Base-by-base conservation (phyloP, 2,113 vertebrate species). In the Mystacornis crossleyi region DNA sequence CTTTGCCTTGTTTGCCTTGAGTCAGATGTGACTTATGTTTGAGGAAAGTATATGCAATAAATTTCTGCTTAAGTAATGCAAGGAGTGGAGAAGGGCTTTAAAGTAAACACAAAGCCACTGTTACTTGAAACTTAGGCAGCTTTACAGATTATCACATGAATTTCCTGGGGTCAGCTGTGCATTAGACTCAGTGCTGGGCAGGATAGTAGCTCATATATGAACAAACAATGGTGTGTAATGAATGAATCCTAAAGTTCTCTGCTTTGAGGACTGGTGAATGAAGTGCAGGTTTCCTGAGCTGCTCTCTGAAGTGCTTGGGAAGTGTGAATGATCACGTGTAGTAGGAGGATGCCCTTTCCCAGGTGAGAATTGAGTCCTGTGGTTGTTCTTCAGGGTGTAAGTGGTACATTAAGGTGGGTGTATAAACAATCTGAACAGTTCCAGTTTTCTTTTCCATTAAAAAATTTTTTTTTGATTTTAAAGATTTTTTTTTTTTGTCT, bases 131-230 rank as follows among this genome's bases (percentile, higher is more conserved):
- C 43, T 90, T 57, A 31, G 82, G 53, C 74, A 51, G 83, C 62
- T 94, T 97, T 95, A 87, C 14, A 55, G 88, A 51, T 91, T 92
- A 64, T 87, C 78, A 58, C 75, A 84, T 90, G 73, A 60, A 92
- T 92, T 97, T 92, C 40, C 81, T 90, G 72, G 48, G 55, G 55
- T 81, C 36, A 92, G 19, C 67, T 61, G 8, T 43, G 34, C 1
- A 2, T 89, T 89, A 84, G 53, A 36, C 45, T 90, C 86, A 90
- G 82, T 50, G n/a, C 31, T 70, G 79, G 64, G n/a, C 36, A 80
- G 40, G 67, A 40, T 50, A 71, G 43, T 38, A 77, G 65, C 33
- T 85, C n/a, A 6, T 45, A 29, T 5, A 50, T 57, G 58, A 81
- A 18, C 28, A 72, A 81, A 55, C 53, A 64, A 4, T 1, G 3